Percentiles rank a stretch among this genome's conserved stretches.
Conservation (phyloP, 2,113 vertebrate genomes). For the Tor tambroides region DNA sequence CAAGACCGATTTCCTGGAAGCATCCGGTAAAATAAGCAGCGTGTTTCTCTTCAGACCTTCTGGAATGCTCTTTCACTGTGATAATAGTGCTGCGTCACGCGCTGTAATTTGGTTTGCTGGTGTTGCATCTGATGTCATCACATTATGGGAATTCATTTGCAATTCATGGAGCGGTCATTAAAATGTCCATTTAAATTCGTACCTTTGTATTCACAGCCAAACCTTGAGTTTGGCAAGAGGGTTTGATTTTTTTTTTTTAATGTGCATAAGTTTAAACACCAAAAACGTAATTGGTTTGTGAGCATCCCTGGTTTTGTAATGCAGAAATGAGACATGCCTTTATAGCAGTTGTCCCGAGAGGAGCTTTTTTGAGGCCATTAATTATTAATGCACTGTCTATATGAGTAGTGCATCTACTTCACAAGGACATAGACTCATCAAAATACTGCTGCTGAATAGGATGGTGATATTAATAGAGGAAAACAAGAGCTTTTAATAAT, state of each 20-base stretch:
- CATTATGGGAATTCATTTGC: slow-evolving; percentile 61
- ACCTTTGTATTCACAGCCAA: slow-evolving; percentile 56
- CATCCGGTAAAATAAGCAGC: neutral
- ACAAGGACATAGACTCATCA: slow-evolving; percentile 20
- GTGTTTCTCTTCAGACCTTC: slow-evolving; percentile 2
- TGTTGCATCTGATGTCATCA: slow-evolving; percentile 59
- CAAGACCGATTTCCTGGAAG: slow-evolving; percentile 28
- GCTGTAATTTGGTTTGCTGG: slow-evolving; percentile 33
- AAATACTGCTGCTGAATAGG: neutral
- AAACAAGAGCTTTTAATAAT: neutral
- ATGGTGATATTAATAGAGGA: neutral
- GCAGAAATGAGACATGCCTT: slow-evolving; percentile 1
- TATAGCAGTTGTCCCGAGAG: slow-evolving; percentile 36
- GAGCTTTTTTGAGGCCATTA: slow-evolving; percentile 37
- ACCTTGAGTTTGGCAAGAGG: slow-evolving; percentile 49
- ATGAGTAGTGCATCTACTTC: slow-evolving; percentile 24
- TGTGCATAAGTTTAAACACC: slow-evolving; percentile 56
- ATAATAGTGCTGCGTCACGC: slow-evolving; percentile 41
- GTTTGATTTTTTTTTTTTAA: slow-evolving; percentile 59
- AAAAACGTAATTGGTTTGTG: slow-evolving; percentile 57
- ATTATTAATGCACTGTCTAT: slow-evolving; percentile 49
- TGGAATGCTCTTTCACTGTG: neutral
- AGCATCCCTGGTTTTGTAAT: neutral
- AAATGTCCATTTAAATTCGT: slow-evolving; percentile 63
- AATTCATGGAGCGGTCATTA: slow-evolving; percentile 65